Conservation (phyloP, 2,113 vertebrate species). For the Lycocorax pyrrhopterus region DNA sequence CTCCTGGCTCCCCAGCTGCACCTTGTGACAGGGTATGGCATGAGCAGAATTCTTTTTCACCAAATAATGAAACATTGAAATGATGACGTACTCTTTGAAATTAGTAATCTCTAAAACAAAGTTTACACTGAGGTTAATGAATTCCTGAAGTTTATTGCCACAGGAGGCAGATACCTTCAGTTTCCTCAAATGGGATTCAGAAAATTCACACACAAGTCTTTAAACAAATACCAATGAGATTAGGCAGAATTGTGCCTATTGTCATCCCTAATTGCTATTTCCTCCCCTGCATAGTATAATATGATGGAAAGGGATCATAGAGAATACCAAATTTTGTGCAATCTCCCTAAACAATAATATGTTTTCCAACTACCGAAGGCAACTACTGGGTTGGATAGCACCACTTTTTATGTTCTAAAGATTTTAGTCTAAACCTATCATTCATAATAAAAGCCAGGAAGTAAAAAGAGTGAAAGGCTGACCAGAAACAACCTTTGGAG, state of each 20-base stretch:
- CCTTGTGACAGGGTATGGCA: not conserved
- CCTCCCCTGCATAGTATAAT: accelerated
- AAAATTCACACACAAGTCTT: not conserved
- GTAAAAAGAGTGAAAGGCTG: not conserved
- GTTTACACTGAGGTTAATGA: not conserved
- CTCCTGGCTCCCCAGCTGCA: not conserved
- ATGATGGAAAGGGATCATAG: not conserved
- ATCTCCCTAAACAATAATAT: not conserved
- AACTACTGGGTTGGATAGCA: not conserved
- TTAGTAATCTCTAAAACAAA: not conserved
- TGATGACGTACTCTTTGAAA: not conserved
- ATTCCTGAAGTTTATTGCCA: not conserved
- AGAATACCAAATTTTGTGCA: not conserved
- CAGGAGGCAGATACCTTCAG: not conserved
- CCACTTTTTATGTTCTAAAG: not conserved
- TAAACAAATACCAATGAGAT: not conserved
- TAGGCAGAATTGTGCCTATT: not conserved
- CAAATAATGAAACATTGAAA: not conserved
- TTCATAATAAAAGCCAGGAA: not conserved
- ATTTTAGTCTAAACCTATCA: not conserved
- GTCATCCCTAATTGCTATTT: not conserved
- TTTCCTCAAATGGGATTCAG: not conserved
- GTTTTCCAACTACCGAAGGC: not conserved
- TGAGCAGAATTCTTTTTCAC: not conserved
- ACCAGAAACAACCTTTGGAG: not conserved